Percentiles rank a stretch among this genome's conserved stretches.
Conservation (phyloP, 2,113 vertebrate genomes). For the Boleophthalmus pectinirostris region DNA sequence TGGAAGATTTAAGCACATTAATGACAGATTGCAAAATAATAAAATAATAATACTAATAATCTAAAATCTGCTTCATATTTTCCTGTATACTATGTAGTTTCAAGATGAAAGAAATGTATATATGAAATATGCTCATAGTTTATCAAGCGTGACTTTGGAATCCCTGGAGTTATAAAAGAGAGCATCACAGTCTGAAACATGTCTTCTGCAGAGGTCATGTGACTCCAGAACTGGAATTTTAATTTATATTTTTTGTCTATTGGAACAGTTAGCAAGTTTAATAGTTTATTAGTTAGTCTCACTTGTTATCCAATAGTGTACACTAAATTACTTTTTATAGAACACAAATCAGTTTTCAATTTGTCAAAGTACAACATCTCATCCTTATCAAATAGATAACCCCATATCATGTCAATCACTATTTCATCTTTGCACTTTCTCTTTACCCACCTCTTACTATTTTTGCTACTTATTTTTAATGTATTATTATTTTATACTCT, state of each 20-base stretch:
- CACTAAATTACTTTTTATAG: not conserved
- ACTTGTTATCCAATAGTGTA: not conserved
- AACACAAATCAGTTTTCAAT: not conserved
- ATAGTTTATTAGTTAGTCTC: not conserved
- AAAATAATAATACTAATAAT: not conserved
- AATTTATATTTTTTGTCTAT: too few relatives aligned
- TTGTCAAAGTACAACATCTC: not conserved
- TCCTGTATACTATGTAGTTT: not conserved
- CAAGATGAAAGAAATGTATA: not conserved
- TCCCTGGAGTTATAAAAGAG: conserved; percentile 1
- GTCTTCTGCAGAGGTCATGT: not conserved
- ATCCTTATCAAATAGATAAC: too few relatives aligned
- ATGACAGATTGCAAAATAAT: not conserved
- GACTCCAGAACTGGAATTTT: not conserved
- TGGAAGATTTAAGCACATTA: not conserved
- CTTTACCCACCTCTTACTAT: too few relatives aligned
- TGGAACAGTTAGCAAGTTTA: too few relatives aligned
- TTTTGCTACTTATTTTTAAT: too few relatives aligned
- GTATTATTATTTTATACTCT: too few relatives aligned
- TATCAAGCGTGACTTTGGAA: not conserved
- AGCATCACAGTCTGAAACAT: not conserved
- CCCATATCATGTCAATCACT: too few relatives aligned
- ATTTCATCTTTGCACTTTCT: too few relatives aligned
- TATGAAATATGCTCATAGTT: not conserved
- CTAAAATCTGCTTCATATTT: not conserved